A percentile compares a stretch with the other conserved stretches of the same genome.
Evolutionary conservation across 2,888 invertebrate genomes (phyloP).

Genomic region (Heliothis peltigera): DNA sequence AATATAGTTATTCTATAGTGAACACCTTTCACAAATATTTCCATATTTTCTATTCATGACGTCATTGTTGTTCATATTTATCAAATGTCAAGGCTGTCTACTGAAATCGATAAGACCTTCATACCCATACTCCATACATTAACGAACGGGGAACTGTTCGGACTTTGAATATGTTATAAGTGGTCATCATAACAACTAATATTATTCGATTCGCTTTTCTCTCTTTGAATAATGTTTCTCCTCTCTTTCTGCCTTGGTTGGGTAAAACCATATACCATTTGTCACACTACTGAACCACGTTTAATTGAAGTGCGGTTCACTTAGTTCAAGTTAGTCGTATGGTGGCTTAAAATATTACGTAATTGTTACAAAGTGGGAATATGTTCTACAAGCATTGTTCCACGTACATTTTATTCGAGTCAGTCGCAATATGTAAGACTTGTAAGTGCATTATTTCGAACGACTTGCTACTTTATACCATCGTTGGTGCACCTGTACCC

Average conservation of each 20-base stretch:
- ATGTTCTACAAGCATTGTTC: slow-evolving; percentile 16
- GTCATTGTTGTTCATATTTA: slow-evolving; percentile 1
- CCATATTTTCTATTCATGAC: slow-evolving; percentile 2
- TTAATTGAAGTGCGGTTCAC: no score
- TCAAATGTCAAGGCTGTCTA: neutral
- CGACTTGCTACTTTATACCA: slow-evolving; percentile 33
- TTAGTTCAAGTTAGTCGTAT: no score
- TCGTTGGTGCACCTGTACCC: slow-evolving; percentile 45
- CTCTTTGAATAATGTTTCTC: no score
- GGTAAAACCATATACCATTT: no score
- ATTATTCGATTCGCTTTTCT: no score
- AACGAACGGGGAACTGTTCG: neutral
- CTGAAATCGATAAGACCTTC: slow-evolving; percentile 1
- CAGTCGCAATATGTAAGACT: slow-evolving; percentile 29
- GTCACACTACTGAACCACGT: no score
- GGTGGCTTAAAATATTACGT: no score
- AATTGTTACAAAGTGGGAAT: no score
- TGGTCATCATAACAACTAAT: no score
- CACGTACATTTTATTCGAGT: slow-evolving; percentile 47
- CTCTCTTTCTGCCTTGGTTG: no score
- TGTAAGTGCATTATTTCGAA: slow-evolving; percentile 48
- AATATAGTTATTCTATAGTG: neutral
- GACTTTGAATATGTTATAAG: neutral
- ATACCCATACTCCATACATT: neutral
- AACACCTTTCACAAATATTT: neutral